These are phyloP conservation scores for Andrena minutula DNA, from an alignment of 2,888 invertebrate genomes.

Conservation along the genomic window DNA sequence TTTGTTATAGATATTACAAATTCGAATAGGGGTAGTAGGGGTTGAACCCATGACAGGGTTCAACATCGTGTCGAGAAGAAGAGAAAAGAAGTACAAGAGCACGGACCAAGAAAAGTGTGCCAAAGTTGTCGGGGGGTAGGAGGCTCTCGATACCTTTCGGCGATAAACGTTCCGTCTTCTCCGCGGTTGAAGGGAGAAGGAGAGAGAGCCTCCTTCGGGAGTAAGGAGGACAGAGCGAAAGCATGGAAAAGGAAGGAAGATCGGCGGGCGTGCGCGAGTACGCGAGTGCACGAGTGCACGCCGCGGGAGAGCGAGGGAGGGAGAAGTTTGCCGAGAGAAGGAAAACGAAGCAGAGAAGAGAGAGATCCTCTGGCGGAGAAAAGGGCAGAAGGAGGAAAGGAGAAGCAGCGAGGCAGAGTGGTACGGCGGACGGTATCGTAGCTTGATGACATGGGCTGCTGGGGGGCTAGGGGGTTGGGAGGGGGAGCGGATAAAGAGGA, in stretches of 20 bases:
- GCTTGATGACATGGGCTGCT: no score
- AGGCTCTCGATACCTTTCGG: conserved; percentile 46
- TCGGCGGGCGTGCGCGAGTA: not conserved
- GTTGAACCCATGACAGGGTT: not conserved
- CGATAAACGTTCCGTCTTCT: conserved; percentile 48
- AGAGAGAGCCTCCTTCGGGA: not conserved
- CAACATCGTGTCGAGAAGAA: not conserved
- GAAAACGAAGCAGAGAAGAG: not conserved
- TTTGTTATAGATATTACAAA: not conserved
- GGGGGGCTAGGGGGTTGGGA: conserved; percentile 24
- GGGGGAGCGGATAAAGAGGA: conserved; percentile 25
- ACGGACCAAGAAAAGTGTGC: conserved; percentile 41
- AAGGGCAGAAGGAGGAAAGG: conserved; percentile 7
- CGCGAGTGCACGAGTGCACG: not conserved
- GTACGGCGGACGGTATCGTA: no score
- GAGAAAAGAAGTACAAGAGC: not conserved
- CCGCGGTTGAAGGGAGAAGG: not conserved
- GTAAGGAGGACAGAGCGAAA: conserved; percentile 14
- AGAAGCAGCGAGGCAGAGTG: conserved; percentile 16
- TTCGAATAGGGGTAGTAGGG: not conserved
- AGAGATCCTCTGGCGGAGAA: conserved; percentile 4
- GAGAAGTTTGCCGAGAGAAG: not conserved
- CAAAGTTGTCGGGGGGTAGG: conserved; percentile 50
- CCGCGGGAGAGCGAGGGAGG: conserved; percentile 18
- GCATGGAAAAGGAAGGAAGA: conserved; percentile 14